Evolutionary conservation across 2,888 invertebrate species (phyloP), one percentile per base, ranked within the genome.

Genomic region (Silvanus unidentatus): DNA sequence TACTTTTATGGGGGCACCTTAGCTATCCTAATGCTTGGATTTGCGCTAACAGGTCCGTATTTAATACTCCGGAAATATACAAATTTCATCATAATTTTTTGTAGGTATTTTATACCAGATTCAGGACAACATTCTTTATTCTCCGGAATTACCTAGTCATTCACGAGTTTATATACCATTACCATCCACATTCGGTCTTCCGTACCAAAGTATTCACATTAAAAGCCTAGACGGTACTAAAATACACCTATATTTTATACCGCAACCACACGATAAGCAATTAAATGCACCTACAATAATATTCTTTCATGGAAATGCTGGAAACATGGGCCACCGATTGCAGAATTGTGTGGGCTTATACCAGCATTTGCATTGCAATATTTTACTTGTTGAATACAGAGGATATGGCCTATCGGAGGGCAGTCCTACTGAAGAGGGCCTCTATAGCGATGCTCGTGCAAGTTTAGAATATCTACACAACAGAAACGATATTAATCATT

Each of bases 291-390:
- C 92, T 0, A 95, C 95, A 8, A 75, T 96, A 64, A 73, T 96
- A 40, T 94, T 89, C 72, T 84, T 96, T 53, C 96, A 97, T 75
- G 96, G 96, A 4, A 97, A 96, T 79, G 96, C 96, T 42, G 96
- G 96, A 10, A 97, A 96, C 68, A 91, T 96, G 80, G 96, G 96
- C 0, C 95, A 96, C 67, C 83, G 88, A 54, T 75, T 96, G 59
- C 83, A 87, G 60, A 95, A 95, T 75, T 87, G 87, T n/a, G 83
- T 84, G 54, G 91, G 88, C 2, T 77, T 96, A 46, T 92, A 86
- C 69, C 81, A 86, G 58, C 81, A 85, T 62, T 74, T 92, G 42
- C 82, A 84, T 54, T 88, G 89, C 55, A 96, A 97, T 68, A 79
- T 96, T 53, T 72, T 96, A 38, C 81, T 95, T 79, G 80, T 96